These are phyloP conservation scores for Mesopsocus fuscifrons DNA, from an alignment of 2,888 invertebrate species.

Conservation along the genomic window DNA sequence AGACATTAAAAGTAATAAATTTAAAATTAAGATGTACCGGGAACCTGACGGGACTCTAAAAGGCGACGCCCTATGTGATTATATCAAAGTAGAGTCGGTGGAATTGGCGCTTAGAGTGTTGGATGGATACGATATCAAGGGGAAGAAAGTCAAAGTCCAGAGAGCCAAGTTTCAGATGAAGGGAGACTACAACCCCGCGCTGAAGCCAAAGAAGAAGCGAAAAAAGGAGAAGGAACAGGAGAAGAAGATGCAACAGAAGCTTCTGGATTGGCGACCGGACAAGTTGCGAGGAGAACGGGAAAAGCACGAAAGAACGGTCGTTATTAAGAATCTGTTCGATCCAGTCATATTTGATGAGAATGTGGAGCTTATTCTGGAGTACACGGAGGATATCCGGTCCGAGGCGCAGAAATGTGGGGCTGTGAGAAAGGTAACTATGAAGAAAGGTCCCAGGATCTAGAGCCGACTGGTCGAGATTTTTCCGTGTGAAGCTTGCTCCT, in stretches of 20 bases:
- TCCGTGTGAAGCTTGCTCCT: too few relatives aligned
- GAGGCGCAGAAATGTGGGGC: conserved; percentile 83
- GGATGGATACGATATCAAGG: conserved; percentile 68
- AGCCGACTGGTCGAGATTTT: too few relatives aligned
- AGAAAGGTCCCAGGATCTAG: too few relatives aligned
- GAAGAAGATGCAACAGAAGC: conserved; percentile 81
- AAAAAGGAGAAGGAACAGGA: conserved; percentile 72
- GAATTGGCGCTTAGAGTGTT: conserved; percentile 77
- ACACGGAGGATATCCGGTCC: conserved; percentile 74
- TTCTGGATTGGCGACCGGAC: conserved; percentile 95
- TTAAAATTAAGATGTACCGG: conserved; percentile 82
- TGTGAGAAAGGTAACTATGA: conserved; percentile 77
- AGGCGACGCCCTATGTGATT: conserved; percentile 92
- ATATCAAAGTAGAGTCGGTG: conserved; percentile 92
- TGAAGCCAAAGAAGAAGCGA: conserved; percentile 78
- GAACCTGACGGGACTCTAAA: conserved; percentile 63
- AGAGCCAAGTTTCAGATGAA: conserved; percentile 87
- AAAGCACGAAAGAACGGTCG: conserved; percentile 77
- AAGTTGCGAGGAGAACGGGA: conserved; percentile 67
- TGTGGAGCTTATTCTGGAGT: conserved; percentile 72
- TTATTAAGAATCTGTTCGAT: conserved; percentile 84
- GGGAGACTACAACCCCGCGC: conserved; percentile 78
- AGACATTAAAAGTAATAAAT: conserved; percentile 57
- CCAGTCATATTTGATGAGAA: conserved; percentile 77
- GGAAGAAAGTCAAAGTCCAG: conserved; percentile 70